phyloP scores from a whole-genome alignment of 2,113 vertebrate genomes.

The Scomber japonicus region DNA sequence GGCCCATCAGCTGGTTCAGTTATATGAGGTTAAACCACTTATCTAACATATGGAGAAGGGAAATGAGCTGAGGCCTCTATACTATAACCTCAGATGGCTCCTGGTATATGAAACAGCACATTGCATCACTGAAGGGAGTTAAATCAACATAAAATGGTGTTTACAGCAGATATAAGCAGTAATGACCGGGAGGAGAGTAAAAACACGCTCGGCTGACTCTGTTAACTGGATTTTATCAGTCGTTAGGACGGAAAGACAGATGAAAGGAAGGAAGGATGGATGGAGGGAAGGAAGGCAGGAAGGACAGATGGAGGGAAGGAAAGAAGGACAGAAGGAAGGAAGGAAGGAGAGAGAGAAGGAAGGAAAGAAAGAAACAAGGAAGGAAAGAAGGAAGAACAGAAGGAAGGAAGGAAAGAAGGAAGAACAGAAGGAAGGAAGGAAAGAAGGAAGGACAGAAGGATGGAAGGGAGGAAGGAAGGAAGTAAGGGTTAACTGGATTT shows the following conservation, averaged over 20 bases:
- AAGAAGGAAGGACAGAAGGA: too few species aligned
- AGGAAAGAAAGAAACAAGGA: too few species aligned
- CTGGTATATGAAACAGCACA: slow-evolving; percentile 43
- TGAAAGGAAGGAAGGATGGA: too few species aligned
- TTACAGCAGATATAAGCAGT: slow-evolving; percentile 14
- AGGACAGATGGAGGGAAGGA: too few species aligned
- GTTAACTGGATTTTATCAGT: not conserved
- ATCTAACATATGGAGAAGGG: slow-evolving; percentile 73
- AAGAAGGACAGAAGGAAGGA: too few species aligned
- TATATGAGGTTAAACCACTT: slow-evolving; percentile 77
- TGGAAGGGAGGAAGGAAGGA: too few species aligned
- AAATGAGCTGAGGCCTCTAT: slow-evolving; percentile 3
- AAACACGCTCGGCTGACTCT: not conserved
- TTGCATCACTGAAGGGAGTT: not conserved
- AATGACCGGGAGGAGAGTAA: not conserved
- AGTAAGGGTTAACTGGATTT: not conserved
- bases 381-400: too few species aligned
- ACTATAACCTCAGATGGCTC: slow-evolving; percentile 42
- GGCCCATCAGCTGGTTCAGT: slow-evolving; percentile 43
- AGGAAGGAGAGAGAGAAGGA: too few species aligned
- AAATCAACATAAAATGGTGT: slow-evolving; percentile 39
- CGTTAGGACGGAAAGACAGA: not conserved
- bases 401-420: too few species aligned
- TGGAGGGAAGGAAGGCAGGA: too few species aligned
- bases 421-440: too few species aligned